phyloP scores from a whole-genome alignment of 1,140 invertebrate species.

The Drosophila kurseongensis region DNA sequence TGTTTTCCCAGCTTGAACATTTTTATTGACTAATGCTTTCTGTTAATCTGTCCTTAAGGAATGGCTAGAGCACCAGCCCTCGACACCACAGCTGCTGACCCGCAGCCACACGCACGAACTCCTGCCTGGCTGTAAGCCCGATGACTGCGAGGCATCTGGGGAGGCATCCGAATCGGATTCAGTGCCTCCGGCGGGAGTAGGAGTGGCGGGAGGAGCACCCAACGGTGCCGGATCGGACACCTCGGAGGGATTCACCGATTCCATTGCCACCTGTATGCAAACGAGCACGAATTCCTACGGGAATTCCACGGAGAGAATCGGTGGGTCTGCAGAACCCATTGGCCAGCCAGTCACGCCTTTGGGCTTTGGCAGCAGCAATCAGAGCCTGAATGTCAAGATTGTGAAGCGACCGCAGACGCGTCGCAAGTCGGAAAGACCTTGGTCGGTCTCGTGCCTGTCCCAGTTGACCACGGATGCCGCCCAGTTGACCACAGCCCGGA shows the following conservation, averaged over 20 bases:
- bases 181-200: slow-evolving; percentile 85
- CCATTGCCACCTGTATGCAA: slow-evolving; percentile 87
- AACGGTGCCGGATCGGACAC: slow-evolving; percentile 86
- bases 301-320: slow-evolving; percentile 86
- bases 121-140: slow-evolving; percentile 49
- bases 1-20: too few species aligned
- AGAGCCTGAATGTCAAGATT: slow-evolving; percentile 77
- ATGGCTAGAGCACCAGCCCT: slow-evolving; percentile 82
- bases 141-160: slow-evolving; percentile 93
- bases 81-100: slow-evolving; percentile 54
- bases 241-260: slow-evolving; percentile 90
- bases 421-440: slow-evolving; percentile 87
- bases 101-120: slow-evolving; percentile 49
- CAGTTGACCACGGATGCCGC: slow-evolving; percentile 86
- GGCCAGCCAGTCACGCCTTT: slow-evolving; percentile 40
- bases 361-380: slow-evolving; percentile 77
- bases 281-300: slow-evolving; percentile 86
- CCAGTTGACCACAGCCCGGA: slow-evolving; percentile 60
- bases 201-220: slow-evolving; percentile 57
- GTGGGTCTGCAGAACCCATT: slow-evolving; percentile 82
- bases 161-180: slow-evolving; percentile 92
- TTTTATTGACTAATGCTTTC: too few species aligned
- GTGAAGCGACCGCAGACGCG: slow-evolving; percentile 74
- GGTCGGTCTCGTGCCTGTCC: slow-evolving; percentile 93
- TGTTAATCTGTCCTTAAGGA: slow-evolving; percentile 42